phyloP scores from a whole-genome alignment of 2,888 invertebrate genomes.

The Drosophila ezoana region DNA sequence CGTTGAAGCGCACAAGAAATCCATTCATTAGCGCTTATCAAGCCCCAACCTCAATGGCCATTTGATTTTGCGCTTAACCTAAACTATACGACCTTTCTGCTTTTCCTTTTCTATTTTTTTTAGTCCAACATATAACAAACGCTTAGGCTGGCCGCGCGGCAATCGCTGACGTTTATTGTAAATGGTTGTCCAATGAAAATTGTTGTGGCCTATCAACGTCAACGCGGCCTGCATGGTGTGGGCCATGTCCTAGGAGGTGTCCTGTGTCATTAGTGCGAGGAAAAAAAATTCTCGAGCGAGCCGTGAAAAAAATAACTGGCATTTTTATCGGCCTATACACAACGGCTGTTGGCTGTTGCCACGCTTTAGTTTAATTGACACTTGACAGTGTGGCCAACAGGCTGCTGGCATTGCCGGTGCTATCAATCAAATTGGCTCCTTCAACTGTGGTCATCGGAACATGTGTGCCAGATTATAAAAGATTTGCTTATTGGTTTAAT shows the following conservation, averaged over 20 bases:
- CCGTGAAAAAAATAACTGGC: slow-evolving; percentile 64
- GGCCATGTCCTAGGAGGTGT: slow-evolving; percentile 35
- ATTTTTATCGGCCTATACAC: slow-evolving; percentile 68
- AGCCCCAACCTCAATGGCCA: slow-evolving; percentile 65
- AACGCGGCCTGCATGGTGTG: slow-evolving; percentile 46
- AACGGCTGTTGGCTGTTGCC: slow-evolving; percentile 55
- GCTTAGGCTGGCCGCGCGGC: slow-evolving; percentile 25
- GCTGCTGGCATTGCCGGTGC: slow-evolving; percentile 45
- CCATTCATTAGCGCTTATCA: slow-evolving; percentile 81
- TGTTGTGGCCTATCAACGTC: slow-evolving; percentile 81
- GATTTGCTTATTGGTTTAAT: slow-evolving; percentile 21
- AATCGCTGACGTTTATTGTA: slow-evolving; percentile 80
- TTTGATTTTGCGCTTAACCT: slow-evolving; percentile 75
- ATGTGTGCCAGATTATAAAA: slow-evolving; percentile 37
- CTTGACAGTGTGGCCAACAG: slow-evolving; percentile 70
- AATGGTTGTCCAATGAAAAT: slow-evolving; percentile 81
- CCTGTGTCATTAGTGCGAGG: slow-evolving; percentile 72
- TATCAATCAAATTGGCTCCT: slow-evolving; percentile 74
- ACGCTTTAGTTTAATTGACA: slow-evolving; percentile 77
- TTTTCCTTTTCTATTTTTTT: slow-evolving; percentile 17
- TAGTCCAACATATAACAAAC: slow-evolving; percentile 23
- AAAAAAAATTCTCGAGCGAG: slow-evolving; percentile 45
- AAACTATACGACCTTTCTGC: slow-evolving; percentile 53
- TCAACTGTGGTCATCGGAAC: slow-evolving; percentile 19
- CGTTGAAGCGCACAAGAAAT: slow-evolving; percentile 79